phyloP scores from a whole-genome alignment of 2,797 vertebrate species.

The Allobates femoralis region DNA sequence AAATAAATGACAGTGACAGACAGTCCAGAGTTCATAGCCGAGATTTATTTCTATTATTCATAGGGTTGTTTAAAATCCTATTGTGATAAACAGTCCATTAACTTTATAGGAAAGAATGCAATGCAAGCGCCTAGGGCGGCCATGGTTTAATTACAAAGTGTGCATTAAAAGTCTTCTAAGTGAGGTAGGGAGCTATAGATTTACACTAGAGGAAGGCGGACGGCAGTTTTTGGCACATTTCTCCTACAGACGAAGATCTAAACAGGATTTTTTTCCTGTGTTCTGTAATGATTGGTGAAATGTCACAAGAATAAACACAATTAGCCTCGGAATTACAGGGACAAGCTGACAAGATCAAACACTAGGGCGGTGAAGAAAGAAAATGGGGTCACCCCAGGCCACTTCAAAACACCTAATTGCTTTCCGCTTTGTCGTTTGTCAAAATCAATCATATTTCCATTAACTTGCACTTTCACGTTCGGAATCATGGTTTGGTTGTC shows the following conservation, averaged over 20 bases:
- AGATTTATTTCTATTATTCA: slow-evolving; percentile 55
- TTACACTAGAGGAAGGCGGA: neutral
- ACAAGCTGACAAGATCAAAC: slow-evolving; percentile 28
- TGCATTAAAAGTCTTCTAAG: slow-evolving; percentile 24
- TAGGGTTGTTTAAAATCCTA: slow-evolving; percentile 26
- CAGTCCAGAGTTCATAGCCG: slow-evolving; percentile 24
- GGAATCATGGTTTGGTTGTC: neutral
- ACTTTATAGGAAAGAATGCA: slow-evolving; percentile 10
- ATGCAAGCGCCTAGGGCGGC: slow-evolving; percentile 4
- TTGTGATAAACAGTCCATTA: slow-evolving; percentile 50
- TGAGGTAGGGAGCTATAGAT: neutral
- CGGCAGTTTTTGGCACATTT: neutral
- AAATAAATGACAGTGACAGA: slow-evolving; percentile 44
- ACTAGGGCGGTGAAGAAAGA: neutral
- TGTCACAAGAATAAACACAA: slow-evolving; percentile 36
- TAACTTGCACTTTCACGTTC: neutral
- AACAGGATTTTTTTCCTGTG: slow-evolving; percentile 2
- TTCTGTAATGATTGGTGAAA: slow-evolving; percentile 36
- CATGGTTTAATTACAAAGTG: slow-evolving; percentile 32
- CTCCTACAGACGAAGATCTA: neutral
- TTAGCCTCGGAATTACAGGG: slow-evolving; percentile 41
- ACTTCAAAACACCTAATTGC: slow-evolving; percentile 36
- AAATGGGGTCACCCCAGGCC: slow-evolving; percentile 4
- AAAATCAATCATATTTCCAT: slow-evolving; percentile 46
- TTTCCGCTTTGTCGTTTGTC: slow-evolving; percentile 18